Base-by-base conservation (phyloP, 2,113 vertebrate species). In the Trachemys scripta region DNA sequence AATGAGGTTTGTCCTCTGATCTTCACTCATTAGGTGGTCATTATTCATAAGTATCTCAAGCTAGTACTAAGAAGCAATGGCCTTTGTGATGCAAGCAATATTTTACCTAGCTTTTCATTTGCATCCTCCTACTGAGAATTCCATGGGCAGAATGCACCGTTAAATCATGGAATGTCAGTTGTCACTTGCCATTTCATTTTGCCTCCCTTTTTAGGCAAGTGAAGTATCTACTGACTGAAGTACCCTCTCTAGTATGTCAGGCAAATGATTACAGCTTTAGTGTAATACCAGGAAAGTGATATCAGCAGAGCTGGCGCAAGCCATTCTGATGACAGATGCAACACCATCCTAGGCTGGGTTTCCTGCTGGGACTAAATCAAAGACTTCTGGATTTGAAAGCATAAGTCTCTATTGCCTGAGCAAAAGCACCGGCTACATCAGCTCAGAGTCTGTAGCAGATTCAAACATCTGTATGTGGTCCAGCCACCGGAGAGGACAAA, bases 401-500 rank as follows among this genome's bases (percentile, higher is more conserved):
- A 51, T 6, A 24, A 27, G 82, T 57, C 49, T 47, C 49, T 62
- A 49, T 35, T 45, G 51, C 72, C 9, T 8, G 53, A 85, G 16
- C 51, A 82, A 82, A 82, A 59, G 80, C 87, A 93, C 82, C 82
- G 90, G 95, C 91, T 92, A 92, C 82, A 84, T 50, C 14, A 24
- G 75, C 59, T 88, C 86, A 94, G 88, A 27, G 82, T 84, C 82
- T 94, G 92, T 85, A 91, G 35, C 72, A 0, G 0, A 10, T 72
- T 76, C 65, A 45, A 54, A 14, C 1, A 3, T 0, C 56, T 82
- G 82, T 22, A 49, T 51, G 49, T 24, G 17, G 31, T 85, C 27
- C 0, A 3, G 22, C 10, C 0, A 0, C 53, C 0, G 0, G 1
- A 0, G 8, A 76, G 51, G 65, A 72, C n/a, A 29, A 11, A 0